A percentile compares a stretch with the other conserved stretches of the same genome.
Conservation (phyloP, 1,140 invertebrate genomes). For the Zaprionus vittiger region DNA sequence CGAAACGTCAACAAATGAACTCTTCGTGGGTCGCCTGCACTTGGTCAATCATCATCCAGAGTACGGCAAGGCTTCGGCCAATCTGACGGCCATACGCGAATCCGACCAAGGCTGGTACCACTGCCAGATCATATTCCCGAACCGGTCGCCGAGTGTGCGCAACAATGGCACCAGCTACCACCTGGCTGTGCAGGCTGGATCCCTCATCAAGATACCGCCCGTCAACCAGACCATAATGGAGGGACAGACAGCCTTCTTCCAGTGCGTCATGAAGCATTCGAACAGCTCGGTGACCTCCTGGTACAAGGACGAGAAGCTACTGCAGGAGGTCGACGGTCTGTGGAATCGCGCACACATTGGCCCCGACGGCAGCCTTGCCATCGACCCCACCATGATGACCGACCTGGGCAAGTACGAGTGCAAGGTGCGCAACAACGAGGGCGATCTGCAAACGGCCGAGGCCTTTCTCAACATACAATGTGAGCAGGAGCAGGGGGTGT, state of each 20-base stretch:
- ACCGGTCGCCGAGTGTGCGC: slow-evolving; percentile 91
- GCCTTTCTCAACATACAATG: slow-evolving; percentile 98
- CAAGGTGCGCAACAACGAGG: slow-evolving; percentile 91
- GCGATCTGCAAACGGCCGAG: slow-evolving; percentile 92
- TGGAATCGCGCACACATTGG: slow-evolving; percentile 86
- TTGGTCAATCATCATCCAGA: slow-evolving; percentile 85
- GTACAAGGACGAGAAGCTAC: slow-evolving; percentile 88
- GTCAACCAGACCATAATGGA: slow-evolving; percentile 95
- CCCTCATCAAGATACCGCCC: slow-evolving; percentile 88
- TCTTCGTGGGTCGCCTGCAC: slow-evolving; percentile 91
- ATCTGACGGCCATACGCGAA: slow-evolving; percentile 94
- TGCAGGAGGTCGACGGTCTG: slow-evolving; percentile 88
- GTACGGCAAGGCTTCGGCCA: slow-evolving; percentile 92
- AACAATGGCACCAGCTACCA: slow-evolving; percentile 96
- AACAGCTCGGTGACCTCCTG: slow-evolving; percentile 88
- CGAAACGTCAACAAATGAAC: slow-evolving; percentile 88
- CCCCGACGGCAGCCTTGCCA: slow-evolving; percentile 90
- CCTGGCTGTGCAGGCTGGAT: slow-evolving; percentile 90
- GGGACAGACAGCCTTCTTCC: slow-evolving; percentile 92
- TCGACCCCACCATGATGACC: slow-evolving; percentile 90
- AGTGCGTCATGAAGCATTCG: slow-evolving; percentile 90
- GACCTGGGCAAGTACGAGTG: slow-evolving; percentile 96
- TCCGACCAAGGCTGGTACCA: slow-evolving; percentile 96
- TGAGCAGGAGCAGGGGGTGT: slow-evolving; percentile 87
- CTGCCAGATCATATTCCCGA: slow-evolving; percentile 94